Base-by-base conservation (phyloP, 2,888 invertebrate genomes). In the Cyclophora albipunctata region DNA sequence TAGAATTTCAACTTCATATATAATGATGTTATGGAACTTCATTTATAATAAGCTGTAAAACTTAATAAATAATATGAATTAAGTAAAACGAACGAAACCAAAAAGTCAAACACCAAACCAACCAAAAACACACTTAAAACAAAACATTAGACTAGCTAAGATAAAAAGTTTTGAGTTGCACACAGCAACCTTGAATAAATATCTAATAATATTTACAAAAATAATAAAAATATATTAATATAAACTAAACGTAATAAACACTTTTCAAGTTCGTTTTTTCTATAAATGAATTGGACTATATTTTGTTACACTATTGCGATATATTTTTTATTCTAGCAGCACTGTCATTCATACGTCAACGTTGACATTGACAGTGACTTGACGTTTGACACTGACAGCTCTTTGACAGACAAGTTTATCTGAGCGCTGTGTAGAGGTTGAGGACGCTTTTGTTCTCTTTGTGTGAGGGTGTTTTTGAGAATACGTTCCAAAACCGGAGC, bases 401-500 rank as follows among this genome's bases (percentile, higher is more conserved):
- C 45, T 35, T 34, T 42, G 37, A 45, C 50, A 35, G 5, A 35
- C 6, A 33, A 4, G 49, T 64, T 72, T 90, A 90, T 78, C 85
- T 90, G 34, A 90, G 80, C 61, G 96, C 95, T 44, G 97, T 96
- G 84, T 97, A 98, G 34, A 98, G 90, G 86, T 97, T 98, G 51
- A 98, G 90, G 48, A 97, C 96, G 56, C 97, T 97, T 80, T 97
- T 95, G 65, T 96, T 96, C 79, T 97, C 97, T 79, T 96, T 96
- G 75, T 96, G 96, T 52, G 97, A 97, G 41, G 97, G 92, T 7
- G 97, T 97, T 90, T 99, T 99, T 72, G 97, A 98, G 87, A 99
- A 99, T 0, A 99, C 98, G 89, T 98, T 98, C 99, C 98, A 99
- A 82, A 99, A 99, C 4, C 99, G 91, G 3, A 99, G 90, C 0